Evolutionary conservation across 64 coral and sea anemone species (phyloP), one percentile per base, ranked within the genome.

Genomic region (Dendrophyllia cribrosa): DNA sequence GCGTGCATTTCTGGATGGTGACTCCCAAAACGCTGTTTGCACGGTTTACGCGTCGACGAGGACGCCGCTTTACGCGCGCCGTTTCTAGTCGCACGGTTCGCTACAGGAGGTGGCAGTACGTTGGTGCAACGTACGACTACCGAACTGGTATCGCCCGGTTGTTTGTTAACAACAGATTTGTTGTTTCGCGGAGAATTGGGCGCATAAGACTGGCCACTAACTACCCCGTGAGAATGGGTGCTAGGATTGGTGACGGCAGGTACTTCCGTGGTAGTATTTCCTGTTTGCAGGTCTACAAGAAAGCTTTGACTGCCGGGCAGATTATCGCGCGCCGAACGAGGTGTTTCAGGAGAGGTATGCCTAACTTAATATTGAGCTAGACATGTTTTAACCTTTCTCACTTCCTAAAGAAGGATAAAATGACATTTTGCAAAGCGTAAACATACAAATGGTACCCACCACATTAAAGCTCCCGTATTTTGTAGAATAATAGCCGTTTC

Each of bases 1-100:
- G 93, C 47, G 87, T 90, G 64, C 93, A 91, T 47, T 22, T 95
- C 53, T 95, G 93, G 93, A 95, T 95, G 88, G 52, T 91, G 11
- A 5, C 45, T 21, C 93, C 81, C 17, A 71, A 53, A 49, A 76
- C 59, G 3, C 43, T 91, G 44, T 95, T 95, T 87, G 93, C 60
- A 11, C 80, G 93, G 26, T 95, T 95, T 34, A 95, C 86, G 14
- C 77, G 45, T 73, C 80, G 86, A 63, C 81, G 70, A 17, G 92
- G 91, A 21, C 70, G 49, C 16, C 90, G 64, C 44, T 87, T 59
- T 13, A 78, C 71, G 8, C 72, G 45, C 64, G 71, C 91, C 1
- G 6, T 93, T 3, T 51, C 52, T 4, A 86, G 71, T 61, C 59
- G 82, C 82, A 86, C n/a, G 47, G 64, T 93, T 87, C 26, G 68